Percentiles rank a stretch among this genome's conserved stretches.
Conservation (phyloP, 2,888 invertebrate species). For the Gisinianus flammeolus region DNA sequence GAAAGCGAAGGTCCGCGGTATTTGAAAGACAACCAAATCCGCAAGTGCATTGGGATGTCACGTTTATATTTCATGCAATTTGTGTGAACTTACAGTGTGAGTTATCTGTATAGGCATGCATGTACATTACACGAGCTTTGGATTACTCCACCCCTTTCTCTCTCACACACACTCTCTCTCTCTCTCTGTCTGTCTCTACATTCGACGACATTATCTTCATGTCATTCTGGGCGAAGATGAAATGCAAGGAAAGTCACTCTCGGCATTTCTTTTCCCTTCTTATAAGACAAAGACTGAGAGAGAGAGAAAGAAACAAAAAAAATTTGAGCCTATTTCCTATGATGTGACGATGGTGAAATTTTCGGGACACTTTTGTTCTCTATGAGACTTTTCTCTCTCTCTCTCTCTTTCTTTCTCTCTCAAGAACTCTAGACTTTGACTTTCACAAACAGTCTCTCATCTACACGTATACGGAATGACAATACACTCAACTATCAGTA, state of each 20-base stretch:
- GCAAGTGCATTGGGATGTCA: conserved; percentile 47
- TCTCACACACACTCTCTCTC: background rate
- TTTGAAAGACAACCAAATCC: conserved; percentile 40
- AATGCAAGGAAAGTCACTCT: background rate
- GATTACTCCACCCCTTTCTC: background rate
- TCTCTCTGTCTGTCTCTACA: background rate
- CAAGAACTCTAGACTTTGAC: background rate
- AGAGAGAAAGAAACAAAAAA: conserved; percentile 8
- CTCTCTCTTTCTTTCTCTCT: background rate
- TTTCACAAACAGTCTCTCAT: background rate
- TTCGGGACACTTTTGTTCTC: background rate
- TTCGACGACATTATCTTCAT: conserved; percentile 33
- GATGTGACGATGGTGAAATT: background rate
- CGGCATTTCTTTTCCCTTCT: background rate
- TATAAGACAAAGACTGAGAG: conserved; percentile 13
- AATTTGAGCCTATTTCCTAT: background rate
- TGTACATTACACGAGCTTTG: background rate
- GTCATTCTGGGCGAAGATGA: conserved; percentile 5
- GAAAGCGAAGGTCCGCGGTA: too few species aligned
- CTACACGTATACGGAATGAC: background rate
- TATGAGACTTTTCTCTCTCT: background rate
- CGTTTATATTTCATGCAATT: conserved; percentile 44
- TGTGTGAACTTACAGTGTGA: conserved; percentile 27
- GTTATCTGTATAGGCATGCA: background rate
- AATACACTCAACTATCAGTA: background rate